Evolutionary conservation across 2,797 vertebrate genomes (phyloP).

Genomic region (Liasis olivaceus): DNA sequence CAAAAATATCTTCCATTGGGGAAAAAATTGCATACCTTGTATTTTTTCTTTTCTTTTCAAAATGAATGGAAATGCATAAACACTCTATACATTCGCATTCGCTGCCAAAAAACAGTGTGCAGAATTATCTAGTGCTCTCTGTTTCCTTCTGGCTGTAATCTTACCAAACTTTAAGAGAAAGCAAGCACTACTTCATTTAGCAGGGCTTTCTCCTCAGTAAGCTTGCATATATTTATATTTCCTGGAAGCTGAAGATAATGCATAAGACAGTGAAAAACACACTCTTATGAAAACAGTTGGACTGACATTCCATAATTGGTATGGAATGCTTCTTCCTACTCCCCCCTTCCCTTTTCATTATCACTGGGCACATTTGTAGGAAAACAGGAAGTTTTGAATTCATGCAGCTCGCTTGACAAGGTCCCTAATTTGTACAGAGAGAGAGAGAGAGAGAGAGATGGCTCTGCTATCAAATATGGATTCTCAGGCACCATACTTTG

Average conservation of each 20-base stretch:
- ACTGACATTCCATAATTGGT: conserved; percentile 38
- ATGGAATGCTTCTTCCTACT: background rate
- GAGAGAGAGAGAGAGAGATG: background rate
- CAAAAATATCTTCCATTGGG: background rate
- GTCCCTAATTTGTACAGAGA: background rate
- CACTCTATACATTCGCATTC: background rate
- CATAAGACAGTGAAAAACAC: conserved; percentile 48
- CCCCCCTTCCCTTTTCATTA: background rate
- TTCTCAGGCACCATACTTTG: background rate
- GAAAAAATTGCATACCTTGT: background rate
- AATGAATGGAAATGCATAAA: background rate
- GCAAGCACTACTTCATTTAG: background rate
- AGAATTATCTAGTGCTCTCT: background rate
- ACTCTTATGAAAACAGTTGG: conserved; percentile 40
- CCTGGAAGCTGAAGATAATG: background rate
- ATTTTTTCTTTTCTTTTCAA: background rate
- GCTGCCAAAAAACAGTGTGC: background rate
- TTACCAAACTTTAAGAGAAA: background rate
- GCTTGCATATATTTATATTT: background rate
- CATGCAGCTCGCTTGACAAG: background rate
- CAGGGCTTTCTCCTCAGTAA: background rate
- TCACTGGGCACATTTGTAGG: conserved; percentile 3
- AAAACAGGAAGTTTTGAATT: conserved; percentile 32
- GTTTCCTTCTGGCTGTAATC: background rate
- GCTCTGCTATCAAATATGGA: background rate